Evolutionary conservation across 2,113 vertebrate species (phyloP), one percentile per base, ranked within the genome.

Genomic region (Mormoops blainvillei): DNA sequence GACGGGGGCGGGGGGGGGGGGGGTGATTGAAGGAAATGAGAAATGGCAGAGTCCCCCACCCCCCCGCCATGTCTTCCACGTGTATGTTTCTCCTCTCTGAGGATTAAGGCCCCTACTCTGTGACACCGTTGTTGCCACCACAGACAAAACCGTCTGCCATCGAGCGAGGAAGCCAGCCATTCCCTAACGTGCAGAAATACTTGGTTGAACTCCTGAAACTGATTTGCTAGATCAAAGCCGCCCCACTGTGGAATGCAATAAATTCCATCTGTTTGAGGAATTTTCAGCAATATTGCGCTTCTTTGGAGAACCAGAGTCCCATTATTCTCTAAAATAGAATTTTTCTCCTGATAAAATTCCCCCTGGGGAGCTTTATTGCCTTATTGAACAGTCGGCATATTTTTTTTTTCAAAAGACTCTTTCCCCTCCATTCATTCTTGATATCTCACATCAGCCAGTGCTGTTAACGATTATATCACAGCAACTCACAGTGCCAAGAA

Each of bases 141-240:
- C 86, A 93, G 63, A 92, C 82, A 96, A 63, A 94, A 77, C 91
- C 96, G 85, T 96, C 86, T 94, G 95, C 96, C 87, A 4, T 13
- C 0, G 22, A 67, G 54, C 65, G 13, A 65, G 80, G 84, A 85
- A 95, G 73, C 94, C 73, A 71, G 89, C 63, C 85, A 48, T 77
- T 61, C 88, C 90, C 77, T 77, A 41, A 84, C 41, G 73, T 95
- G 68, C 74, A 80, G 41, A 95, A 95, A 73, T 24, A 58, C 92
- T 95, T 74, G 38, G 63, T 93, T 68, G 87, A 84, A 43, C 61
- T 93, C 87, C 95, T 94, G 94, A 96, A 95, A 94, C 91, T 84
- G 58, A 93, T 97, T 97, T 96, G 80, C 88, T 87, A 94, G 82
- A 94, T 96, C 96, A 97, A 94, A 96, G 94, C 96, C 61, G 73